Percentiles rank a stretch among this genome's conserved stretches.
phyloP scores from a whole-genome alignment of 2,113 vertebrate species.

The Picathartes gymnocephalus region DNA sequence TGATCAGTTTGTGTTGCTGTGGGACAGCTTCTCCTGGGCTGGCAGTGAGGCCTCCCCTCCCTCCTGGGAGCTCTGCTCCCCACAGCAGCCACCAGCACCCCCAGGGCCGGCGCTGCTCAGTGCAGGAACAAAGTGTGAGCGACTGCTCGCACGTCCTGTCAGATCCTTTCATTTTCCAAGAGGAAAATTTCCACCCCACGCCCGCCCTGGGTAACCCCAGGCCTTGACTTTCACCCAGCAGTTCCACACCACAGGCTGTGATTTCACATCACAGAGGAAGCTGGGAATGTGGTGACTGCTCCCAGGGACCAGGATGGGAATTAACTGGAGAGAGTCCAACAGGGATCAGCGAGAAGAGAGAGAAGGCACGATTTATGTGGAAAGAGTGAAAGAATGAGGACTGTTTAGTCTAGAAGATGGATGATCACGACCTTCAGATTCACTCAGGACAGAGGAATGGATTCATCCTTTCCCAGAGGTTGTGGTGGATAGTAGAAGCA shows the following conservation, averaged over 20 bases:
- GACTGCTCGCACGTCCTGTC: rapidly evolving
- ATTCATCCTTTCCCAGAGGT: neutral
- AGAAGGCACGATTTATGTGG: neutral
- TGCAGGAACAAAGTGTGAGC: neutral
- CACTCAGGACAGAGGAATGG: neutral
- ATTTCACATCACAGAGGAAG: neutral
- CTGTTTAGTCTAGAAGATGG: slow-evolving; percentile 3
- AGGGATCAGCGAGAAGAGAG: neutral
- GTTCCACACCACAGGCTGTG: neutral
- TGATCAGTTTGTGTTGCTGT: neutral
- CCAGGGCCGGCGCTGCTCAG: neutral
- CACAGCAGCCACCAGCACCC: neutral
- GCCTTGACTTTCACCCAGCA: neutral
- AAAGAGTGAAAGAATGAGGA: neutral
- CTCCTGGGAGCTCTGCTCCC: neutral
- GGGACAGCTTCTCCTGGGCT: neutral
- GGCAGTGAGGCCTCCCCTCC: neutral
- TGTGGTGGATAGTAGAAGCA: neutral
- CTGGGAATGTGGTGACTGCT: neutral
- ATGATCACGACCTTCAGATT: neutral
- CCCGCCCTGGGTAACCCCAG: rapidly evolving
- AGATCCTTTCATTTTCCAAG: neutral
- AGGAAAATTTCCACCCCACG: neutral
- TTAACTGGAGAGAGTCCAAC: neutral
- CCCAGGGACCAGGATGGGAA: neutral